Conservation (phyloP, 2,113 vertebrate species). For the Pelecanoides urinatrix region DNA sequence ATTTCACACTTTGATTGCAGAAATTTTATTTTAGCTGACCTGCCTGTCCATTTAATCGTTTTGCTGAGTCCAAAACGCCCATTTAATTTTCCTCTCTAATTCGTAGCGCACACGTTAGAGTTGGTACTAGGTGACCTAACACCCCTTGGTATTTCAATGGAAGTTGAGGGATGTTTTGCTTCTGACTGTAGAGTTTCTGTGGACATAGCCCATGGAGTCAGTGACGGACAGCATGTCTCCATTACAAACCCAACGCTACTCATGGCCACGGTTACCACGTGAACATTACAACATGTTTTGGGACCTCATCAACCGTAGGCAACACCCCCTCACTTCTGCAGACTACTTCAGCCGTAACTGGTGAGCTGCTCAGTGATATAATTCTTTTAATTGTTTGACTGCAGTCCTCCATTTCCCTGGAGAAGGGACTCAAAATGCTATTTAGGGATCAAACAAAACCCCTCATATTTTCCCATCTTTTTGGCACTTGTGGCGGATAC, state of each 20-base stretch:
- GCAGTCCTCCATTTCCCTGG: background rate
- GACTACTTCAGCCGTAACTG: background rate
- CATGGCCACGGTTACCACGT: accelerated
- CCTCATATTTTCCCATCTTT: background rate
- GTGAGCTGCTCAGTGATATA: background rate
- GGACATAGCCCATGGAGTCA: background rate
- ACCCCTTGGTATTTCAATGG: background rate
- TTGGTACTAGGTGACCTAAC: background rate
- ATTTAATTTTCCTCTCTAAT: background rate
- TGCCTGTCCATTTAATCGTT: background rate
- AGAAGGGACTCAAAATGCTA: background rate
- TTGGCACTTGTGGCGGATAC: background rate
- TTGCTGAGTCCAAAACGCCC: background rate
- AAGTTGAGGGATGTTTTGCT: background rate
- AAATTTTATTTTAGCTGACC: background rate
- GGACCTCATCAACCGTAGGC: background rate
- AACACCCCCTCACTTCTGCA: accelerated
- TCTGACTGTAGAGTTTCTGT: background rate
- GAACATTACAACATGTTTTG: background rate
- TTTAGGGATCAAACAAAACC: background rate
- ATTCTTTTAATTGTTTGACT: background rate
- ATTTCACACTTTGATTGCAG: background rate
- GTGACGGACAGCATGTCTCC: background rate
- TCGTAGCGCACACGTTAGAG: accelerated
- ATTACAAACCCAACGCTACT: background rate